Evolutionary conservation across 2,888 invertebrate genomes (phyloP).

Genomic region (Seladonia tumulorum): DNA sequence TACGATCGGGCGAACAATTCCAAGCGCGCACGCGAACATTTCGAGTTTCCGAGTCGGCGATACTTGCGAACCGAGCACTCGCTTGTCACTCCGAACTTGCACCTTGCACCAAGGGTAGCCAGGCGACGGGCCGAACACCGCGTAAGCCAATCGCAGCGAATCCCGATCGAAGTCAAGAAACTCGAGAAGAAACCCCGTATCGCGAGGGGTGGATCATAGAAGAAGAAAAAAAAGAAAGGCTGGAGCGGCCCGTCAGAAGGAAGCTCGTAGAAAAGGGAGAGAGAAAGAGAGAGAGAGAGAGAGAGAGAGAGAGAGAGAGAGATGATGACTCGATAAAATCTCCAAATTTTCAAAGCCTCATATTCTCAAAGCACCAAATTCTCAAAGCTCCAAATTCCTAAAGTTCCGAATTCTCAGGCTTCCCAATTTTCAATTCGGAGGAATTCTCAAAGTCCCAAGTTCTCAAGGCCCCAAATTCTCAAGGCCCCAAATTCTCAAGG

Average conservation of each 20-base stretch:
- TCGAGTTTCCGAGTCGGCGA: neutral
- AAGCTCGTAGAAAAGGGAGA: neutral
- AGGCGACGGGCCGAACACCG: conserved; percentile 3
- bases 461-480: no score
- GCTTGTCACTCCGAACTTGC: neutral
- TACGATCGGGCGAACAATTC: neutral
- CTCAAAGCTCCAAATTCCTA: no score
- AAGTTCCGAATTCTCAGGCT: no score
- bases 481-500: no score
- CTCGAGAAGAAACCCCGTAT: conserved; percentile 18
- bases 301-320: no score
- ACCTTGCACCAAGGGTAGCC: neutral
- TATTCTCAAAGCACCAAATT: no score
- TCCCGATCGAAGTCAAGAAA: conserved; percentile 29
- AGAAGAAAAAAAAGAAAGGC: neutral
- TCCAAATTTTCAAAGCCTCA: no score
- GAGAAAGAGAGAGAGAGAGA: neutral
- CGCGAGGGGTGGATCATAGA: conserved; percentile 17
- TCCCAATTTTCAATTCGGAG: no score
- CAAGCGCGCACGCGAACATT: neutral
- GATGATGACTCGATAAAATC: no score
- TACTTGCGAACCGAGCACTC: neutral
- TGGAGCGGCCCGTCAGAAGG: neutral
- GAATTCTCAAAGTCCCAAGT: no score
- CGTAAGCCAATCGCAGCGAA: conserved; percentile 16